Percentiles rank a stretch among this genome's conserved stretches.
Conservation (phyloP, 2,113 vertebrate species). For the Aldabrachelys gigantea region DNA sequence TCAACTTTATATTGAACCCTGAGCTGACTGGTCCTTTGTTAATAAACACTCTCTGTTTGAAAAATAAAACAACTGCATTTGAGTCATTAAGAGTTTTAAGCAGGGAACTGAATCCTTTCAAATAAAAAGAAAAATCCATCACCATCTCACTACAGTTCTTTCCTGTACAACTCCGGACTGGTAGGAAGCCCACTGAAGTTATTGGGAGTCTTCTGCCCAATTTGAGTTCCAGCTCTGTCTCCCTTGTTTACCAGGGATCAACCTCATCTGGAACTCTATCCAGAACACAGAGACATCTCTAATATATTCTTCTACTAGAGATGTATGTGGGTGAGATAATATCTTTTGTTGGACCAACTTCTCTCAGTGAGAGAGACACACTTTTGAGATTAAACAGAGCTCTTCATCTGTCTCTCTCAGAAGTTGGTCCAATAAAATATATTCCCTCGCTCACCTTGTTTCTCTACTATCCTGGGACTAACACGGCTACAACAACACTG, state of each 20-base stretch:
- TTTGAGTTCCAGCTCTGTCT: not conserved
- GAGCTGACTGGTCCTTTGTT: not conserved
- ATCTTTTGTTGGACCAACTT: not conserved
- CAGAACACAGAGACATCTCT: not conserved
- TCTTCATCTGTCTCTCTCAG: not conserved
- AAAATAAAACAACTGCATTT: not conserved
- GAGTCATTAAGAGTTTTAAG: not conserved
- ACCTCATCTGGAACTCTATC: not conserved
- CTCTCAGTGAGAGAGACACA: not conserved
- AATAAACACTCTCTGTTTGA: not conserved
- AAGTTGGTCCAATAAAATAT: not conserved
- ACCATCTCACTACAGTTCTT: not conserved
- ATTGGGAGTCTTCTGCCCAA: not conserved
- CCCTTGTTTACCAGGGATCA: not conserved
- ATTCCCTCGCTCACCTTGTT: not conserved
- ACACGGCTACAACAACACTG: not conserved
- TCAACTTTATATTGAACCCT: not conserved
- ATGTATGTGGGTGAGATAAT: not conserved
- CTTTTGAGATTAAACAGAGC: not conserved
- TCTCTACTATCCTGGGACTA: not conserved
- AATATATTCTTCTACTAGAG: not conserved
- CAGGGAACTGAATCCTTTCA: not conserved
- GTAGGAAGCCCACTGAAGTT: not conserved
- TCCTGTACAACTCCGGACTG: not conserved
- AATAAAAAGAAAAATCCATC: not conserved